A percentile compares a stretch with the other conserved stretches of the same genome.
phyloP scores from a whole-genome alignment of 1,140 invertebrate genomes.

The Calosoma granatense region DNA sequence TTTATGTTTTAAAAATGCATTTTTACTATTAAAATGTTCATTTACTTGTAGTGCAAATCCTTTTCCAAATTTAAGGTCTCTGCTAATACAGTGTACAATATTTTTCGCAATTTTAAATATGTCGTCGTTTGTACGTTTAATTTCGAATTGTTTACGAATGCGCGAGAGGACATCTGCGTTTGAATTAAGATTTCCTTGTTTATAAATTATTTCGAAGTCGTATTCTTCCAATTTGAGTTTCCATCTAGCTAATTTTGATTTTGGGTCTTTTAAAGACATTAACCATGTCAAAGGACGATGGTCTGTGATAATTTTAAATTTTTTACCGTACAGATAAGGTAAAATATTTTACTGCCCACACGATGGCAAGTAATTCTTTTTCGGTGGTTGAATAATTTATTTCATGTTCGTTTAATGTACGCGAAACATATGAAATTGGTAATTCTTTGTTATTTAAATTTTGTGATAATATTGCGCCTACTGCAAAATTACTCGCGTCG shows the following conservation, averaged over 20 bases:
- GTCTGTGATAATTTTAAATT: conserved; percentile 25
- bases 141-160: conserved; percentile 8
- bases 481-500: conserved; percentile 25
- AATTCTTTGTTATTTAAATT: conserved; percentile 18
- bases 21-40: too few relatives aligned
- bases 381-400: conserved; percentile 23
- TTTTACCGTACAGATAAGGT: conserved; percentile 26
- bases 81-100: too few relatives aligned
- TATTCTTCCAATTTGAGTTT: conserved; percentile 27
- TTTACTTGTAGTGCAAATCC: too few relatives aligned
- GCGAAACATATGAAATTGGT: conserved; percentile 21
- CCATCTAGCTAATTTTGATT: conserved; percentile 27
- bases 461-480: conserved; percentile 27
- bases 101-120: too few relatives aligned
- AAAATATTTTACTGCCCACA: conserved; percentile 35
- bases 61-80: too few relatives aligned
- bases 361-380: conserved; percentile 26
- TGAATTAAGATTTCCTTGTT: background rate
- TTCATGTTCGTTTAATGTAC: conserved; percentile 23
- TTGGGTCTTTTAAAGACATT: conserved; percentile 29
- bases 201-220: conserved; percentile 18
- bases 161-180: background rate
- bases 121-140: background rate
- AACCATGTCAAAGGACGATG: conserved; percentile 35
- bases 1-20: too few relatives aligned